These are phyloP conservation scores for Orthonevra nobilis DNA, from an alignment of 2,888 invertebrate genomes.

Conservation along the genomic window DNA sequence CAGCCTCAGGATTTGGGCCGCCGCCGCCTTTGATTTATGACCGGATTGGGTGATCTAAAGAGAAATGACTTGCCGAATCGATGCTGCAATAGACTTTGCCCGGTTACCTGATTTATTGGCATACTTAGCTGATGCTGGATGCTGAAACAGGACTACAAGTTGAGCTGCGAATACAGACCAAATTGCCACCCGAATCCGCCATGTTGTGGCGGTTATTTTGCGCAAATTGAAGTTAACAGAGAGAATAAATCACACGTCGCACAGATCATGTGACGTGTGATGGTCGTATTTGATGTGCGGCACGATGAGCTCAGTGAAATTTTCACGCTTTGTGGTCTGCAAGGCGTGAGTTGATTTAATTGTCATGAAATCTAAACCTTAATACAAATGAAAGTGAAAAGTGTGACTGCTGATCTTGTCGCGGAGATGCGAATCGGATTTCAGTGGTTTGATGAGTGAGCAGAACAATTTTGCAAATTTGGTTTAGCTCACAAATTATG, in stretches of 20 bases:
- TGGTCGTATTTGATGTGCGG: constrained; percentile 1
- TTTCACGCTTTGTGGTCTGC: constrained; percentile 40
- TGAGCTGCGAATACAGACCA: constrained; percentile 33
- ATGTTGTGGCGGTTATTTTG: constrained; percentile 46
- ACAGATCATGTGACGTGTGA: constrained; percentile 29
- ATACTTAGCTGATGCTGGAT: constrained; percentile 17
- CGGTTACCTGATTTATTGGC: constrained; percentile 7
- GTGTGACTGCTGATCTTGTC: constrained; percentile 42
- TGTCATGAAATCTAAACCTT: constrained; percentile 43
- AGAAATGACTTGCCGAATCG: constrained; percentile 30
- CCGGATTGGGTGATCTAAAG: constrained; percentile 51
- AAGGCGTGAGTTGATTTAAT: constrained; percentile 38
- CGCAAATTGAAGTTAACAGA: constrained; percentile 33
- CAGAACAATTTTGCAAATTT: too few relatives aligned
- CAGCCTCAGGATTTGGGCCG: constrained; percentile 17
- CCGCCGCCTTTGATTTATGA: constrained; percentile 38
- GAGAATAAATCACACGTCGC: constrained; percentile 52
- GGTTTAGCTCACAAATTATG: too few relatives aligned
- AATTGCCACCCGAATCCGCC: constrained; percentile 41
- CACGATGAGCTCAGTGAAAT: constrained; percentile 51
- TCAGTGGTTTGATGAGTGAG: too few relatives aligned
- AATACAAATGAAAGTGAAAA: constrained; percentile 64
- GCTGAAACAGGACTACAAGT: constrained; percentile 44
- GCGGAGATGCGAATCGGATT: constrained; percentile 10
- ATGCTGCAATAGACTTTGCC: constrained; percentile 37